These are phyloP conservation scores for Eulithis prunata DNA, from an alignment of 2,888 invertebrate genomes.

Conservation along the genomic window DNA sequence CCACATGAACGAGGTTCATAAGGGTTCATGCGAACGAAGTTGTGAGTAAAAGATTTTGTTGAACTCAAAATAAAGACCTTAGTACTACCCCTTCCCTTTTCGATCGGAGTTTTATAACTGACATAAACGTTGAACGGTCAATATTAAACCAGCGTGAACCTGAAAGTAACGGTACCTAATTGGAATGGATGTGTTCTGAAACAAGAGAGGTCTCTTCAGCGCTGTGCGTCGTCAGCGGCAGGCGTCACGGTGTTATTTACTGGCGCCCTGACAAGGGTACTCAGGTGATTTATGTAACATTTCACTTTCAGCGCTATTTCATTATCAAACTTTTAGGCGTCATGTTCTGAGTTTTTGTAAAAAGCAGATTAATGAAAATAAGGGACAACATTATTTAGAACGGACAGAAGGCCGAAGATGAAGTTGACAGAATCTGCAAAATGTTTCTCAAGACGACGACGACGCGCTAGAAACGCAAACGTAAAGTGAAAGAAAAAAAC, in stretches of 20 bases:
- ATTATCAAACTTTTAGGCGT: constrained; percentile 46
- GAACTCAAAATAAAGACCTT: not conserved
- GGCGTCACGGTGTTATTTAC: constrained; percentile 68
- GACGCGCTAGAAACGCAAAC: too few species aligned
- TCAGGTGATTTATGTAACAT: constrained; percentile 76
- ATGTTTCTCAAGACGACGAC: too few species aligned
- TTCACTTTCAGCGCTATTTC: constrained; percentile 69
- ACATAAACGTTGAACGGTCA: not conserved
- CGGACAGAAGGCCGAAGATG: too few species aligned
- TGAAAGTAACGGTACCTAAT: constrained; percentile 26
- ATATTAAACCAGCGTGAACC: constrained; percentile 6
- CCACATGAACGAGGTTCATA: too few species aligned
- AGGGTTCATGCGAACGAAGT: too few species aligned
- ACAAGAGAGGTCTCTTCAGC: constrained; percentile 23
- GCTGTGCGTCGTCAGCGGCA: constrained; percentile 57
- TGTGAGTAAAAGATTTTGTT: too few species aligned
- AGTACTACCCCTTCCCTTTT: not conserved
- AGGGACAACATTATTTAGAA: too few species aligned
- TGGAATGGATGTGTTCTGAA: constrained; percentile 24
- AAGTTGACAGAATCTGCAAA: too few species aligned
- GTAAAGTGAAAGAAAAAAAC: too few species aligned
- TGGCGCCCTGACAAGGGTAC: constrained; percentile 69
- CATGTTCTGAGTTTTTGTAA: constrained; percentile 6
- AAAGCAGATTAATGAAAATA: not conserved
- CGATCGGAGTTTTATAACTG: not conserved